Evolutionary conservation across 2,888 invertebrate genomes (phyloP).

Genomic region (Gari tellinella): DNA sequence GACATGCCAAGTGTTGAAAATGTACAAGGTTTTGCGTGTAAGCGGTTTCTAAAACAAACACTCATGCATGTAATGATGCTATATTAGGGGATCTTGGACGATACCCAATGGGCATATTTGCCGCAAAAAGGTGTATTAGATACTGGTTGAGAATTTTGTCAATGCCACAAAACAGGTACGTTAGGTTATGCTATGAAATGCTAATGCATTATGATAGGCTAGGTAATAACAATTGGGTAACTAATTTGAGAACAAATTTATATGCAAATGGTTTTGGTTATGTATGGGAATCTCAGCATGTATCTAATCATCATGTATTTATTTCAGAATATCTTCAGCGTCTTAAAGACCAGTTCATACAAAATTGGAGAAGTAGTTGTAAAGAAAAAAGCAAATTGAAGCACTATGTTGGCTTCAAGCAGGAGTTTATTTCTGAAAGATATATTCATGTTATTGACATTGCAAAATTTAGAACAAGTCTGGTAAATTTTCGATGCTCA

Average conservation of each 20-base stretch:
- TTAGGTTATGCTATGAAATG: conserved; percentile 21
- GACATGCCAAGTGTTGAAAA: conserved; percentile 13
- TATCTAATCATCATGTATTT: conserved; percentile 5
- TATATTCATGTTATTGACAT: conserved; percentile 1
- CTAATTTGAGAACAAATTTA: conserved; percentile 11
- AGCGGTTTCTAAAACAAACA: conserved; percentile 8
- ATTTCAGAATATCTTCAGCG: conserved; percentile 7
- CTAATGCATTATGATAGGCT: no score
- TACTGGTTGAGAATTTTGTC: conserved; percentile 19
- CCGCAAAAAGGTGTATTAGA: conserved; percentile 15
- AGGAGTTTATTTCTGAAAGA: not conserved
- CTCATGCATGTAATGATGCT: conserved; percentile 15
- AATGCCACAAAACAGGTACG: conserved; percentile 10
- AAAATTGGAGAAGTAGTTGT: conserved; percentile 1
- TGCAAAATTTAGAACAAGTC: not conserved
- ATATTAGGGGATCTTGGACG: conserved; percentile 15
- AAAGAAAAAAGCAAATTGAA: conserved; percentile 2
- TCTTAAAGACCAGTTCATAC: conserved; percentile 18
- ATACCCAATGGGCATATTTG: conserved; percentile 21
- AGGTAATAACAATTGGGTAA: conserved; percentile 19
- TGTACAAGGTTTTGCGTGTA: conserved; percentile 22
- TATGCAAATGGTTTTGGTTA: conserved; percentile 23
- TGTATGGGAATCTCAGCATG: conserved; percentile 6
- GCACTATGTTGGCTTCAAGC: not conserved
- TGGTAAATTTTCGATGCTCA: not conserved